Evolutionary conservation across 53 echinoderm and acorn worm species (phyloP).

Genomic region (Crossaster papposus): DNA sequence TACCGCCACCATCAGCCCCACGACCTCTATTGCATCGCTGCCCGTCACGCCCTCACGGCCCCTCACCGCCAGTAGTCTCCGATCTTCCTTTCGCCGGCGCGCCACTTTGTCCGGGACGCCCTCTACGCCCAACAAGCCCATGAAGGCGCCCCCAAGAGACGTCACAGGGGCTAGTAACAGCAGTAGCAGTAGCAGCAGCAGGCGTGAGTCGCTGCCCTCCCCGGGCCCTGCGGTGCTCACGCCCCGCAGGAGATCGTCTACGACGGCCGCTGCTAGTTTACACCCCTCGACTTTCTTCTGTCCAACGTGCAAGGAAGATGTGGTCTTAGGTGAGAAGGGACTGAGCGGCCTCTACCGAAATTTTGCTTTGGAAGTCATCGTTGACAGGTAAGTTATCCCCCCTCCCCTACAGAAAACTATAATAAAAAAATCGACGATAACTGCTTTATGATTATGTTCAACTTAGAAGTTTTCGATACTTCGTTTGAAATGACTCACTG

Average conservation of each 20-base stretch:
- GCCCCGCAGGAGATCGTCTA: conserved; percentile 32
- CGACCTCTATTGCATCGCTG: conserved; percentile 60
- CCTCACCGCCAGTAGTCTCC: conserved; percentile 32
- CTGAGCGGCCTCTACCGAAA: conserved; percentile 90
- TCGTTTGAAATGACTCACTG: too few species aligned
- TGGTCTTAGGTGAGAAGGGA: conserved; percentile 87
- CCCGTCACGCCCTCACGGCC: conserved; percentile 56
- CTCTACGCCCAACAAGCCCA: neutral
- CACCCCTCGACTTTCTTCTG: conserved; percentile 79
- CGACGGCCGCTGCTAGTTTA: conserved; percentile 30
- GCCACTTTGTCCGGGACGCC: conserved; percentile 65
- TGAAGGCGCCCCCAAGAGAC: conserved; percentile 21
- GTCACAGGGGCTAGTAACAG: too few species aligned
- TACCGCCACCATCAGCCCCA: conserved; percentile 21
- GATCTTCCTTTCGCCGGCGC: conserved; percentile 66
- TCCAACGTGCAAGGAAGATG: conserved; percentile 76
- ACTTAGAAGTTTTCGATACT: too few species aligned
- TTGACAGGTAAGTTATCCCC: conserved; percentile 74
- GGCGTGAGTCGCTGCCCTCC: conserved; percentile 64
- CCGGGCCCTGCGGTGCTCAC: conserved; percentile 25
- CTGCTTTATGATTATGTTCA: too few species aligned
- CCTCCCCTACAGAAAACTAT: neutral
- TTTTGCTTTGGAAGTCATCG: conserved; percentile 93
- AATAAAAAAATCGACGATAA: neutral
- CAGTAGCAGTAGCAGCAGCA: too few species aligned